phyloP scores from a whole-genome alignment of 2,888 invertebrate genomes.

The Anoplius nigerrimus region DNA sequence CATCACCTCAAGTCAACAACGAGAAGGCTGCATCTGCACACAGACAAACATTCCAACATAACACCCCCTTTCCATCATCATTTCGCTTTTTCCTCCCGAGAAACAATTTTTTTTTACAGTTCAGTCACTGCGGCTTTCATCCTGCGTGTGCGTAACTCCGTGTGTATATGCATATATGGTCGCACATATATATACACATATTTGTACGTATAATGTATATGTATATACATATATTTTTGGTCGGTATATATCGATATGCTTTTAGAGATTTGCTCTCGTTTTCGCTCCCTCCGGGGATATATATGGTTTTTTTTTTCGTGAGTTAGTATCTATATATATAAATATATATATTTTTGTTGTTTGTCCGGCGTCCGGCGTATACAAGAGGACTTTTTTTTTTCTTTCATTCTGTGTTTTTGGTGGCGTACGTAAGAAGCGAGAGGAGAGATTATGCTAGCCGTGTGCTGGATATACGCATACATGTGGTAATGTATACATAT shows the following conservation, averaged over 20 bases:
- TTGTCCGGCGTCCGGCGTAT: constrained; percentile 2
- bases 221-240: background rate
- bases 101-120: constrained; percentile 20
- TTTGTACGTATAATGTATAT: background rate
- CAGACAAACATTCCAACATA: constrained; percentile 76
- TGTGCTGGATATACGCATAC: constrained; percentile 46
- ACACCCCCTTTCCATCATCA: constrained; percentile 63
- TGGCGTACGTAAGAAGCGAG: constrained; percentile 59
- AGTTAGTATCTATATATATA: constrained; percentile 3
- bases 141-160: constrained; percentile 10
- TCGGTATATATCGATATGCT: background rate
- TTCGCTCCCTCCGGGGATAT: constrained; percentile 5
- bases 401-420: constrained; percentile 30
- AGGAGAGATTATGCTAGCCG: constrained; percentile 52
- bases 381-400: background rate
- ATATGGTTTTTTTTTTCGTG: too few relatives aligned
- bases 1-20: constrained; percentile 73
- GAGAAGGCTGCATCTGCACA: constrained; percentile 76
- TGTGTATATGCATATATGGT: constrained; percentile 9
- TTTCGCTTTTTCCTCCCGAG: constrained; percentile 4
- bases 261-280: background rate
- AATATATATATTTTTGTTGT: too few relatives aligned
- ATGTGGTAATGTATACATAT: background rate
- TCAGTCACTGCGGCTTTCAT: constrained; percentile 9
- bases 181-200: constrained; percentile 7